Percentiles rank a stretch among this genome's conserved stretches.
phyloP scores from a whole-genome alignment of 2,797 vertebrate species.

The Euthynnus affinis region DNA sequence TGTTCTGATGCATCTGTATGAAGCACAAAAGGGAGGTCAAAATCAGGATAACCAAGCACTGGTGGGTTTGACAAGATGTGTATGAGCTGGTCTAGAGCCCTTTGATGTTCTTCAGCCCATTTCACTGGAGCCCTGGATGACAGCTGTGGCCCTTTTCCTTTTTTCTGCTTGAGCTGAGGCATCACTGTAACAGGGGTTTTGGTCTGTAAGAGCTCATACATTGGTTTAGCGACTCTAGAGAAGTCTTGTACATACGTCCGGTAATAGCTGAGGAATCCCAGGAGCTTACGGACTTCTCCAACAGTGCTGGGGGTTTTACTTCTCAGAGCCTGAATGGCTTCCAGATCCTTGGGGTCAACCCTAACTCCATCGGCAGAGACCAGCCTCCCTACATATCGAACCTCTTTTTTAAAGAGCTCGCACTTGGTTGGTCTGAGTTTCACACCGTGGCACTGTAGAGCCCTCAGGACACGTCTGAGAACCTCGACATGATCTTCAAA shows the following conservation, averaged over 20 bases:
- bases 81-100: neutral
- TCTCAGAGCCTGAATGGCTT: neutral
- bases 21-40: conserved; percentile 7
- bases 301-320: neutral
- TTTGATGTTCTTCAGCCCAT: conserved; percentile 10
- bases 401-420: conserved; percentile 19
- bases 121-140: neutral
- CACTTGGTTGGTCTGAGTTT: conserved; percentile 23
- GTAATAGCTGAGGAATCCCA: conserved; percentile 12
- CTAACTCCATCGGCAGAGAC: conserved; percentile 3
- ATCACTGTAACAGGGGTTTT: too few species aligned
- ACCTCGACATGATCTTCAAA: conserved; percentile 31
- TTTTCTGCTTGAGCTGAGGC: neutral
- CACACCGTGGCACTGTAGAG: conserved; percentile 1
- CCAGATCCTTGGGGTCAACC: conserved; percentile 11
- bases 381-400: conserved; percentile 2
- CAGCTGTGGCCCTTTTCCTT: conserved; percentile 8
- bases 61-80: neutral
- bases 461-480: neutral
- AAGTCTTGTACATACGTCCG: neutral
- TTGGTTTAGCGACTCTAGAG: neutral
- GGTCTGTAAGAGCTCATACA: neutral
- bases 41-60: conserved; percentile 14
- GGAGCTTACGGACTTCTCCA: neutral
- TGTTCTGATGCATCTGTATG: conserved; percentile 16